These are phyloP conservation scores for Eutolmus rufibarbis DNA, from an alignment of 2,888 invertebrate genomes.

Conservation along the genomic window DNA sequence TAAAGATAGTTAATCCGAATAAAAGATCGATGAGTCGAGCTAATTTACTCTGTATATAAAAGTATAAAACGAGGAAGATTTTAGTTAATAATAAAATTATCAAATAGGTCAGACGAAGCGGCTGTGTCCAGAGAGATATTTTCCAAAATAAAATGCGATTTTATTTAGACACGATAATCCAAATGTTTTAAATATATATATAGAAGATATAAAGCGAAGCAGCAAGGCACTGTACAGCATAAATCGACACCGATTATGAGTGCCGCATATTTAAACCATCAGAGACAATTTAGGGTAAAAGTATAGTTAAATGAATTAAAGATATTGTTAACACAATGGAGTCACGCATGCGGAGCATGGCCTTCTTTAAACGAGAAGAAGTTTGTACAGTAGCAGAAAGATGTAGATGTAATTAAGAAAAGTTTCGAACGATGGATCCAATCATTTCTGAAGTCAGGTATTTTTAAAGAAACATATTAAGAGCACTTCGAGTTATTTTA, in stretches of 20 bases:
- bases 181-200: neutral
- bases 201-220: neutral
- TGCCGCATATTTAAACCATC: neutral
- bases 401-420: neutral
- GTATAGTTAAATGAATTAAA: slow-evolving; percentile 3
- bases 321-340: neutral
- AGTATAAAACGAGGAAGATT: neutral
- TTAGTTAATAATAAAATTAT: neutral
- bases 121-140: slow-evolving; percentile 34
- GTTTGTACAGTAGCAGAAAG: neutral
- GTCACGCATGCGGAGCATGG: neutral
- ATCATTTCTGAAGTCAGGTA: slow-evolving; percentile 29
- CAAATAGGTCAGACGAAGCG: slow-evolving; percentile 10
- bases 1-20: neutral
- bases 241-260: neutral
- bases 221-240: neutral
- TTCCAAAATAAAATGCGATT: slow-evolving; percentile 19
- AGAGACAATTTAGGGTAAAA: neutral
- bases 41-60: neutral
- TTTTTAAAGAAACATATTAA: neutral
- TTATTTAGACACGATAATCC: neutral
- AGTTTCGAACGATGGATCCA: neutral
- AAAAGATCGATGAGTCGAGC: neutral
- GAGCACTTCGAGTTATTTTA: neutral
- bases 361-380: neutral